Conservation (phyloP, 2,113 vertebrate genomes). For the Thamnophis sirtalis region DNA sequence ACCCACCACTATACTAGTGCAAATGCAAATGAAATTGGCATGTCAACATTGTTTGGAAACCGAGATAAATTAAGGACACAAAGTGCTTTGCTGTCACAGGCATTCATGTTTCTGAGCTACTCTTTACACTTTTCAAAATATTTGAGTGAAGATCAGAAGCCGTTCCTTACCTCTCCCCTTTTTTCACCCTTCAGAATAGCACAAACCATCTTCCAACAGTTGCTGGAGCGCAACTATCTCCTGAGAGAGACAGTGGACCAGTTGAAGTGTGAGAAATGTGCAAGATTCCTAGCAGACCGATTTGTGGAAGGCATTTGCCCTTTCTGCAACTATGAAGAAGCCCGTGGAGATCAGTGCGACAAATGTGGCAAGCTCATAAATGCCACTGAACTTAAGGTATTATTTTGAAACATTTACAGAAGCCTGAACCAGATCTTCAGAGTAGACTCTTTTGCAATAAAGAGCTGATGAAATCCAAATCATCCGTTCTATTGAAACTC, state of each 20-base stretch:
- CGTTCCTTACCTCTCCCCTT: not conserved
- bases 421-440: not conserved
- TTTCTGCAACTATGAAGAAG: slow-evolving; percentile 84
- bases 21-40: not conserved
- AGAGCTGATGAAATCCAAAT: not conserved
- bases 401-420: rapidly evolving
- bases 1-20: not conserved
- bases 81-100: not conserved
- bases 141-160: not conserved
- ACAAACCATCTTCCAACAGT: slow-evolving; percentile 87
- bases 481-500: not conserved
- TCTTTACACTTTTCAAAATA: not conserved
- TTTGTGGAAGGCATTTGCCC: slow-evolving; percentile 95
- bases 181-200: slow-evolving; percentile 74
- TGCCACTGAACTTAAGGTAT: slow-evolving; percentile 89
- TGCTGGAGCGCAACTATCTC: slow-evolving; percentile 76
- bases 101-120: not conserved
- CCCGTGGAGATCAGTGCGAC: slow-evolving; percentile 95
- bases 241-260: slow-evolving; percentile 86
- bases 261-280: slow-evolving; percentile 81
- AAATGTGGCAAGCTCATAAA: slow-evolving; percentile 96
- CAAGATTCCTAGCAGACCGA: slow-evolving; percentile 90
- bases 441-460: not conserved
- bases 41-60: not conserved
- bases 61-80: not conserved